Evolutionary conservation across 2,888 invertebrate genomes (phyloP), one percentile per base, ranked within the genome.

Genomic region (Agriopis aurantiaria): DNA sequence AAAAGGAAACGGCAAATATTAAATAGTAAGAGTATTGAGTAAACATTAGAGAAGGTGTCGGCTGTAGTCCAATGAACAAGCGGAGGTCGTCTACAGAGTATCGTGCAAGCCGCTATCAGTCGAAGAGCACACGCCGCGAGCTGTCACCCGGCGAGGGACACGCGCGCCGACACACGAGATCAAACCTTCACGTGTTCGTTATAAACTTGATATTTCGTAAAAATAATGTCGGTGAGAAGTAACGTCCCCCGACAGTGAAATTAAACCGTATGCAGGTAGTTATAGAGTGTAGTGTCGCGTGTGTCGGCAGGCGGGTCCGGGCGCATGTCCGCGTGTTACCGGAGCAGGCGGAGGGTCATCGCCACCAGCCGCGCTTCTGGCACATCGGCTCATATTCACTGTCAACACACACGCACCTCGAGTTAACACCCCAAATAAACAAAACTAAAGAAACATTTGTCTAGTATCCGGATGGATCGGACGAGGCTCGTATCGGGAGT

Each of bases 351-450:
- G 75, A 75, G 81, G 84, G 91, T 90, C 92, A 91, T 82, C 90
- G 91, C 85, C 89, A 85, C 83, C 88, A 83, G 77, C 84, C 87
- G 86, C 88, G 89, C 68, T 66, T 78, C 82, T 78, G 82, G 79
- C 88, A 74, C 89, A 89, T 87, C 88, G 90, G 90, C 90, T 85
- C 91, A 87, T 89, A 89, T 87, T 87, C 89, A 85, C 92, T 92
- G 92, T 85, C 85, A 80, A 90, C 85, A 90, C 83, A 86, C 83
- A 69, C 78, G 58, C 70, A 49, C 3, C 40, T 40, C 61, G 33
- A 14, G 65, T 65, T 60, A 66, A 72, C 73, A 77, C 66, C 68
- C 73, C 73, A 66, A 58, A 40, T 65, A 59, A 40, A 68, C 65
- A 65, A 41, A 59, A 64, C 41, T 52, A 48, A 43, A 40, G 6